Percentiles rank a stretch among this genome's conserved stretches.
Conservation (phyloP, 2,113 vertebrate genomes). For the Hydropotes inermis region DNA sequence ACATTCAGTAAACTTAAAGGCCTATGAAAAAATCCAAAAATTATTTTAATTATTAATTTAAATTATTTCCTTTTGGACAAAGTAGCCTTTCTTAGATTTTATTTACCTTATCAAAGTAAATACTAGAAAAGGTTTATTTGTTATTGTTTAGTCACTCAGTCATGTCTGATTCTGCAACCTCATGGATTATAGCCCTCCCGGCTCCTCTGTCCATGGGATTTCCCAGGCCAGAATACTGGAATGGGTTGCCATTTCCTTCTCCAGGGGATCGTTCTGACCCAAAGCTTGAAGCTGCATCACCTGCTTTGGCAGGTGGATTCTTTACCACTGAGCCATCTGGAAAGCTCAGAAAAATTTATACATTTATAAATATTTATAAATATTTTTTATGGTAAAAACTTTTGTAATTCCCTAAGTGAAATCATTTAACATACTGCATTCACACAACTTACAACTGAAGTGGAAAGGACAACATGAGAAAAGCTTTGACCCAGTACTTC, state of each 20-base stretch:
- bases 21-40: neutral
- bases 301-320: neutral
- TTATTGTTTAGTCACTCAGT: neutral
- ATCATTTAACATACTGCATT: neutral
- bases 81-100: neutral
- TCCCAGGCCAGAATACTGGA: neutral
- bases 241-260: neutral
- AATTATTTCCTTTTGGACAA: neutral
- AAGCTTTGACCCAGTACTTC: neutral
- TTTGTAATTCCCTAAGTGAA: neutral
- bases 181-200: neutral
- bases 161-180: neutral
- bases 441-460: neutral
- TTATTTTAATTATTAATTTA: neutral
- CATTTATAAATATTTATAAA: neutral
- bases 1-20: neutral
- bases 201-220: neutral
- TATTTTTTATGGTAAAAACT: neutral
- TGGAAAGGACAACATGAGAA: neutral
- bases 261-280: neutral
- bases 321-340: neutral
- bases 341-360: neutral
- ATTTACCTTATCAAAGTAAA: neutral
- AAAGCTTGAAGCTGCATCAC: neutral
- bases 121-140: neutral